A percentile compares a stretch with the other conserved stretches of the same genome.
These are phyloP conservation scores for Megalops atlanticus DNA, from an alignment of 2,113 vertebrate genomes.

Conservation along the genomic window DNA sequence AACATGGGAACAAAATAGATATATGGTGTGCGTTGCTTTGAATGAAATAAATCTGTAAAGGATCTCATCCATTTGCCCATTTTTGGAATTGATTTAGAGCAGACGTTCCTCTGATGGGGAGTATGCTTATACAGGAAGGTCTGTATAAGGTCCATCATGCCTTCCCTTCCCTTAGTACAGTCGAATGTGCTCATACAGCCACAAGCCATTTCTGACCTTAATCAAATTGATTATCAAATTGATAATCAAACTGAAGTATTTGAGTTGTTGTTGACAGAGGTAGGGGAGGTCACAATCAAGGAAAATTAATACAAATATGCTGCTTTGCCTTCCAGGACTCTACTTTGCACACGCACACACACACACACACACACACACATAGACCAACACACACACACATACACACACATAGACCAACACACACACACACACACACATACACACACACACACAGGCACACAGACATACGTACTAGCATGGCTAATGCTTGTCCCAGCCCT, in stretches of 20 bases:
- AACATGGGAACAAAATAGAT: neutral
- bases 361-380: conserved; percentile 10
- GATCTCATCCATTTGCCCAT: conserved; percentile 30
- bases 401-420: neutral
- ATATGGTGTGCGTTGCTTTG: neutral
- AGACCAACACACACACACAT: conserved; percentile 9
- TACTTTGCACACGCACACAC: conserved; percentile 8
- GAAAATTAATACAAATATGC: neutral
- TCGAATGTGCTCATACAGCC: no score
- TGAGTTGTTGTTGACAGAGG: neutral
- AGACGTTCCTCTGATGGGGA: conserved; percentile 30
- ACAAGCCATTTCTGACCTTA: neutral
- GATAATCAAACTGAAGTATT: no score
- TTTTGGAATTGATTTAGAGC: conserved; percentile 31
- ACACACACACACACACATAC: neutral
- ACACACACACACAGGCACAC: conserved; percentile 15
- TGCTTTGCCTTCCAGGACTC: neutral
- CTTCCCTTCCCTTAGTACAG: neutral
- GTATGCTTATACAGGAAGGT: neutral
- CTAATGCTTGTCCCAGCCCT: neutral
- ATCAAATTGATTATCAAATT: neutral
- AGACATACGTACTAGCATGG: conserved; percentile 3
- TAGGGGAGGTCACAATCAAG: neutral
- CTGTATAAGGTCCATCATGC: neutral
- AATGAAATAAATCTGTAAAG: conserved; percentile 24